Percentiles rank a stretch among this genome's conserved stretches.
These are phyloP conservation scores for Diadema setosum DNA, from an alignment of 35 echinoderm and acorn worm species.

Conservation along the genomic window DNA sequence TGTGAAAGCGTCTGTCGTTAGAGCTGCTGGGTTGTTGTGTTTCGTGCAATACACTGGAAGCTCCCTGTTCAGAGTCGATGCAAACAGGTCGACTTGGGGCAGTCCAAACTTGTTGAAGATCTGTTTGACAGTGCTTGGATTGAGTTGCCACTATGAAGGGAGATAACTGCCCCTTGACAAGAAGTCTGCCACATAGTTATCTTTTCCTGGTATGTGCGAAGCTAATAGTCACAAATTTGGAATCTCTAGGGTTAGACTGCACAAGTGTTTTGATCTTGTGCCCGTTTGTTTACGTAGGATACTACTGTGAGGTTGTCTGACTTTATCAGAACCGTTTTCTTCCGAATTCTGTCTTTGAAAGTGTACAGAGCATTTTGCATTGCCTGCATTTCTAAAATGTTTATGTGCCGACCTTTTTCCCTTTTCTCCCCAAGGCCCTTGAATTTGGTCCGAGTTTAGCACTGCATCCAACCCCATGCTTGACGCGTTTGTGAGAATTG, in stretches of 20 bases:
- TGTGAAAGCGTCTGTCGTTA: neutral
- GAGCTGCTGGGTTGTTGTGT: no score
- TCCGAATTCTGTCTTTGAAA: neutral
- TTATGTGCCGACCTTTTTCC: neutral
- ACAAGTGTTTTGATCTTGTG: neutral
- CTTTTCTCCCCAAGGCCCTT: neutral
- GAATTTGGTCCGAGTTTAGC: no score
- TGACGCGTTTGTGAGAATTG: conserved; percentile 1
- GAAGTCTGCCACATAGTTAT: no score
- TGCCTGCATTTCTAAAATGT: neutral
- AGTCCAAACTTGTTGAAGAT: neutral
- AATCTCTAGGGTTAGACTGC: neutral
- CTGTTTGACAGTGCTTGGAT: neutral
- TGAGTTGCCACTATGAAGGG: neutral
- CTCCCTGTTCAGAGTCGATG: neutral
- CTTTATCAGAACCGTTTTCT: neutral
- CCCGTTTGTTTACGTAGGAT: neutral
- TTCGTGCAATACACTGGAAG: neutral
- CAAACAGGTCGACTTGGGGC: conserved; percentile 16
- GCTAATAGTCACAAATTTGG: neutral
- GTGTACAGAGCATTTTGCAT: neutral
- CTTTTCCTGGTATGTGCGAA: no score
- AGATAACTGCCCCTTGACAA: no score
- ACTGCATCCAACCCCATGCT: neutral
- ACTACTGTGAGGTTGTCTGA: neutral